Base-by-base conservation (phyloP, 2,113 vertebrate genomes). In the Melanostigma gelatinosum region DNA sequence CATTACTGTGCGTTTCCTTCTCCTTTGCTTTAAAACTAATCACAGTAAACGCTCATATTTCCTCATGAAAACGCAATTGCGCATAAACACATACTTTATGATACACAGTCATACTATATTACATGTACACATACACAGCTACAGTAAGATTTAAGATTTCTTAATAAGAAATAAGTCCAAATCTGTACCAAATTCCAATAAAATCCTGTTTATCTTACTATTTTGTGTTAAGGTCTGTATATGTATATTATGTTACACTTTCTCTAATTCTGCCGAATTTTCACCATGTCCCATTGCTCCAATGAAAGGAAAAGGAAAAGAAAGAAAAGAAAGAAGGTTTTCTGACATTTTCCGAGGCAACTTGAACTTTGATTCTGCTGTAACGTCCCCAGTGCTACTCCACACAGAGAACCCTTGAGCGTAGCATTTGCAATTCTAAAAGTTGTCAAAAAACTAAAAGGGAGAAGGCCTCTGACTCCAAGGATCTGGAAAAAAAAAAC, bases 341-440 rank as follows among this genome's bases (percentile, higher is more conserved):
- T 4, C n/a, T 32, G 55, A n/a, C 22, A 32, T 66, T 32, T 50
- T 27, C 8, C 4, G 52, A 54, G 48, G 12, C 6, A 20, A 42
- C 8, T 70, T 60, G 12, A 55, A 24, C 52, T 77, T 80, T 65
- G n/a, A n/a, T 34, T n/a, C 1, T 0, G 0, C 55, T 42, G 54
- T 18, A 55, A 34, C 29, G 10, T n/a, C 46, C 29, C 22, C 27
- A 12, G 10, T 70, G 54, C 69, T 27, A 3, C 3, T 27, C 50
- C 12, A 36, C 36, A 50, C 38, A 54, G 15, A 72, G 34, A 40
- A 34, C 81, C 63, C 29, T 32, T 69, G 54, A 15, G 38, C 24
- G 15, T 32, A 46, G 3, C 48, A 78, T 77, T 75, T 76, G 64
- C 48, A 78, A 77, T 75, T 87, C 18, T 52, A 50, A 84, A 87